Evolutionary conservation across 2,888 invertebrate genomes (phyloP), one percentile per base, ranked within the genome.

Genomic region (Drosophila melanosoma): DNA sequence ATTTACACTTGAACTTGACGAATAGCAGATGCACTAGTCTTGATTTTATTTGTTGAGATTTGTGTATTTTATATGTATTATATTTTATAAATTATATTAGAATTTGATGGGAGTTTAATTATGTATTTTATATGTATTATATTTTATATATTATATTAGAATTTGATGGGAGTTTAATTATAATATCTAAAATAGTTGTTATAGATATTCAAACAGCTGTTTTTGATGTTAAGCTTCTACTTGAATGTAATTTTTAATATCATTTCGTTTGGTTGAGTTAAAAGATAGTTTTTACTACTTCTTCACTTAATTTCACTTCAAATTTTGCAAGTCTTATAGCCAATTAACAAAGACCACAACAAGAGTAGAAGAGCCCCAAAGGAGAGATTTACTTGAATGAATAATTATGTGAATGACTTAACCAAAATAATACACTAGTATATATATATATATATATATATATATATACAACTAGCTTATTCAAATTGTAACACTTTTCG

Each of bases 1-100:
- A 56, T 4, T 8, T 48, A 29, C 23, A 32, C 38, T 63, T 64
- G 48, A 11, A 15, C 42, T 20, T 62, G 32, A 56, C 81, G 81
- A 76, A 64, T 45, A 10, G 4, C 11, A 49, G 20, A 76, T 76
- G 56, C 70, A 7, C 76, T 80, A 20, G 7, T 1, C 10, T 12
- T n/a, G 3, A 20, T 17, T 20, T 15, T 42, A 17, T 33, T 29
- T 49, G 1, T 3, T 5, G 17, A 11, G 0, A 17, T 29, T 17
- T 17, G 6, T 29, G 6, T 5, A 5, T 29, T 29, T 2, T 29
- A 29, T 29, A 29, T 29, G 6, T 5, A 5, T 29, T 29, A 29
- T 29, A 29, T 29, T 29, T 29, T 29, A 10, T 49, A 29, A 17
- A 49, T 36, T 29, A n/a, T 38, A 17, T 17, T 2, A 0, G 3